Percentiles rank a stretch among this genome's conserved stretches.
Conservation (phyloP, 1,140 invertebrate genomes). For the Pogonomyrmex barbatus region DNA sequence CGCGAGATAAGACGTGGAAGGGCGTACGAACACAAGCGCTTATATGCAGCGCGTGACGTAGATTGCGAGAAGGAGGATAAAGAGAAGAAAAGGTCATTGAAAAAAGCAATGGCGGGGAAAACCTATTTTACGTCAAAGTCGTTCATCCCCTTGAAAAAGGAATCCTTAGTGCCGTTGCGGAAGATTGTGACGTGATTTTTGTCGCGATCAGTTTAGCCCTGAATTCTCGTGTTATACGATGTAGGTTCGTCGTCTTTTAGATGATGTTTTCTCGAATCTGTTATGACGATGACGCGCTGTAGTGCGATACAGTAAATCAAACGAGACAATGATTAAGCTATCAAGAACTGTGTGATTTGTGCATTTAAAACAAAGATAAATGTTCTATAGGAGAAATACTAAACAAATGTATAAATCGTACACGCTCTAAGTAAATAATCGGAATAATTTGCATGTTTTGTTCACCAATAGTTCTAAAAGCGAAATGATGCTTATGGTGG, state of each 20-base stretch:
- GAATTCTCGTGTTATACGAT: not conserved
- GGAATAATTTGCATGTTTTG: slow-evolving; percentile 37
- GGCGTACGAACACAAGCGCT: slow-evolving; percentile 35
- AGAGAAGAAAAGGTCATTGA: slow-evolving; percentile 45
- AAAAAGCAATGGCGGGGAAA: slow-evolving; percentile 28
- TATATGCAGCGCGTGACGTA: slow-evolving; percentile 54
- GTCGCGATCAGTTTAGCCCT: not conserved
- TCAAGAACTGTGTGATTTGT: not conserved
- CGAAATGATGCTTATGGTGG: slow-evolving; percentile 34
- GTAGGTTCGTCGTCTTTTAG: not conserved
- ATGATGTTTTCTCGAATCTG: not conserved
- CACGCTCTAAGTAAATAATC: slow-evolving; percentile 1
- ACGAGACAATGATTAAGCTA: not conserved
- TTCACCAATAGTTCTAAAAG: slow-evolving; percentile 43
- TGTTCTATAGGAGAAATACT: not conserved
- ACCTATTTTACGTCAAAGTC: slow-evolving; percentile 52
- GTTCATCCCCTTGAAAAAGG: slow-evolving; percentile 18
- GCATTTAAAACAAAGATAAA: not conserved
- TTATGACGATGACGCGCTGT: not conserved
- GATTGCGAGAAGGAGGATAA: slow-evolving; percentile 47
- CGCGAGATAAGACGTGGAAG: slow-evolving; percentile 43
- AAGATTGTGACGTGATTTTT: slow-evolving; percentile 29
- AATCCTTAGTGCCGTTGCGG: slow-evolving; percentile 7
- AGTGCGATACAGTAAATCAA: not conserved
- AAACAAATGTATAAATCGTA: slow-evolving; percentile 21